Base-by-base conservation (phyloP, 2,113 vertebrate species). In the Vanacampus margaritifer region DNA sequence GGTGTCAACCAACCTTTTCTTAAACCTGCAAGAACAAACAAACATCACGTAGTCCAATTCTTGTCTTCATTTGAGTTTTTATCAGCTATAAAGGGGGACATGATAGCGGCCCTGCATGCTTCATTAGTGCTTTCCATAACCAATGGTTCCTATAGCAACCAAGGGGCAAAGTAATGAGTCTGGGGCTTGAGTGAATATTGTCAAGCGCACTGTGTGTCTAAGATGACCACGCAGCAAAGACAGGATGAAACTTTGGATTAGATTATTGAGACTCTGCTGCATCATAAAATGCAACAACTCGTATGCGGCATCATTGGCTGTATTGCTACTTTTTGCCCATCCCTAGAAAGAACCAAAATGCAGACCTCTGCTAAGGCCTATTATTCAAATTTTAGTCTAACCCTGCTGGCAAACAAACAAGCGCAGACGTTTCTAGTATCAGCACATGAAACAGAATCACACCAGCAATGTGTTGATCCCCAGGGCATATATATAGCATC, bases 121-220 rank as follows among this genome's bases (percentile, higher is more conserved):
- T 61, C 58, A 61, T 61, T 60, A 60, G 79, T 83, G 75, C 77
- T 89, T 85, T 85, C 81, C 86, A 84, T 6, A 60, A 80, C 71
- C 56, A 17, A 41, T 1, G 23, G 89, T 91, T 89, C 79, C 90
- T 82, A 91, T 87, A 87, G 89, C 79, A 90, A 91, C 88, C 53
- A 43, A 69, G 67, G 68, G 72, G 78, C 72, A 37, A n/a, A 72
- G 75, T 67, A 76, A 71, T 5, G 70, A 79, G 77, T 61, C 64
- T 19, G 61, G 66, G 67, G 68, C 67, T 74, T 82, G 86, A 90
- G 78, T 72, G 87, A 85, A 78, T 56, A 39, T 71, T 75, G 78
- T 86, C 86, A 71, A 26, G 71, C 68, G 71, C 68, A 1, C 74
- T 45, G 67, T 46, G 35, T 68, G 21, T 39, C 11, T 3, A 39